Evolutionary conservation across 1,140 invertebrate species (phyloP).

Genomic region (Pristionchus pacificus): DNA sequence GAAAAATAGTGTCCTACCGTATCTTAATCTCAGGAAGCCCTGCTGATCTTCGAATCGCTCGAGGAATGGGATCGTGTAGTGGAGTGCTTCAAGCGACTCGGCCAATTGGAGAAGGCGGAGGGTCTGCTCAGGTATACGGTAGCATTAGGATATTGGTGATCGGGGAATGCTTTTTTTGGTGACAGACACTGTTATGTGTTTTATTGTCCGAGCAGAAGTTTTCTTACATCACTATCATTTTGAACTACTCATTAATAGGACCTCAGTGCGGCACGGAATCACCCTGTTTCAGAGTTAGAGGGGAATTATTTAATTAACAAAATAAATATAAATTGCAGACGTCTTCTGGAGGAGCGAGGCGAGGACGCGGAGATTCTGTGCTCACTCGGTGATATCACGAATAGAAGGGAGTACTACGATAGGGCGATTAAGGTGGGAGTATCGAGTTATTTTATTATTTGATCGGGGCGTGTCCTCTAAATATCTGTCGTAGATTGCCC

Average conservation of each 20-base stretch:
- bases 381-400: conserved; percentile 77
- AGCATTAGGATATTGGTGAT: neutral
- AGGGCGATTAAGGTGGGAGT: conserved; percentile 78
- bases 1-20: conserved; percentile 38
- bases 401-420: conserved; percentile 71
- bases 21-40: conserved; percentile 62
- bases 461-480: too few species aligned
- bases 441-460: neutral
- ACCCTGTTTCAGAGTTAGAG: too few species aligned
- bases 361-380: conserved; percentile 82
- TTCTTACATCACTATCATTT: too few species aligned
- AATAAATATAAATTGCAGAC: too few species aligned
- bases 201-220: too few species aligned
- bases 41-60: conserved; percentile 76
- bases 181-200: too few species aligned
- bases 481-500: too few species aligned
- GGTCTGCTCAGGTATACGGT: neutral
- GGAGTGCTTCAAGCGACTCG: conserved; percentile 77
- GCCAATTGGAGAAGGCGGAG: conserved; percentile 67
- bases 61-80: conserved; percentile 89
- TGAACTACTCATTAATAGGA: neutral
- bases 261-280: conserved; percentile 71
- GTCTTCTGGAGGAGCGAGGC: conserved; percentile 71
- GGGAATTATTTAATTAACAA: too few species aligned
- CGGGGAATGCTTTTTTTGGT: neutral